Conservation (phyloP, 2,888 invertebrate genomes). For the Ectobius pallidus region DNA sequence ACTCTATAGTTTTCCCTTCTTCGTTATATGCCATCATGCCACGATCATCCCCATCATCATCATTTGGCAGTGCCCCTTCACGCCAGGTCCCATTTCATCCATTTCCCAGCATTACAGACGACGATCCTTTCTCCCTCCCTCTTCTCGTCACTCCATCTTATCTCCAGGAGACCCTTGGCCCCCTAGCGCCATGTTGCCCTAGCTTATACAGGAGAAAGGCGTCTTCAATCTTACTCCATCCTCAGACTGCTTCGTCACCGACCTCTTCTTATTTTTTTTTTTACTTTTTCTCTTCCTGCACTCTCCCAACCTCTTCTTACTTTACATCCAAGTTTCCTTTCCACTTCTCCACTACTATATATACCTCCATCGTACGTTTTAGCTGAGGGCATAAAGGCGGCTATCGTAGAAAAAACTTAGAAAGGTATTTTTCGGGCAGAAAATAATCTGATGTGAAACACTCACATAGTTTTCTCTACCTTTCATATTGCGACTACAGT, state of each 20-base stretch:
- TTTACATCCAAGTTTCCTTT: too few relatives aligned
- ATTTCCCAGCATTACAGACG: not conserved
- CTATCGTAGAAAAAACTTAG: too few relatives aligned
- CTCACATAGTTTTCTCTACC: too few relatives aligned
- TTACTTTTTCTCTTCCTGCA: too few relatives aligned
- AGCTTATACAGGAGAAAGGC: slow-evolving; percentile 30
- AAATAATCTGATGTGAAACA: too few relatives aligned
- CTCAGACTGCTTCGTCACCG: not conserved
- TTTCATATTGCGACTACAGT: too few relatives aligned
- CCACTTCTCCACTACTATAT: too few relatives aligned
- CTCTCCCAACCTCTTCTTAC: not conserved
- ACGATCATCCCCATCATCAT: not conserved
- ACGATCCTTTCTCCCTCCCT: not conserved
- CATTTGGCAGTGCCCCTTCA: not conserved
- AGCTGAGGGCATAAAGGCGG: too few relatives aligned
- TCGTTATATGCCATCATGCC: not conserved
- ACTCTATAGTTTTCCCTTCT: not conserved
- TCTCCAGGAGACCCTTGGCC: not conserved
- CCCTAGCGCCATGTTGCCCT: slow-evolving; percentile 13
- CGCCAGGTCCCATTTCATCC: not conserved
- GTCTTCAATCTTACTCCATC: slow-evolving; percentile 28
- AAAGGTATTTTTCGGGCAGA: too few relatives aligned
- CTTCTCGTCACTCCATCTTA: slow-evolving; percentile 11
- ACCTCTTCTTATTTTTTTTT: too few relatives aligned
- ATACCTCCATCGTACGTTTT: too few relatives aligned